These are phyloP conservation scores for Junco hyemalis DNA, from an alignment of 2,113 vertebrate genomes.

Conservation along the genomic window DNA sequence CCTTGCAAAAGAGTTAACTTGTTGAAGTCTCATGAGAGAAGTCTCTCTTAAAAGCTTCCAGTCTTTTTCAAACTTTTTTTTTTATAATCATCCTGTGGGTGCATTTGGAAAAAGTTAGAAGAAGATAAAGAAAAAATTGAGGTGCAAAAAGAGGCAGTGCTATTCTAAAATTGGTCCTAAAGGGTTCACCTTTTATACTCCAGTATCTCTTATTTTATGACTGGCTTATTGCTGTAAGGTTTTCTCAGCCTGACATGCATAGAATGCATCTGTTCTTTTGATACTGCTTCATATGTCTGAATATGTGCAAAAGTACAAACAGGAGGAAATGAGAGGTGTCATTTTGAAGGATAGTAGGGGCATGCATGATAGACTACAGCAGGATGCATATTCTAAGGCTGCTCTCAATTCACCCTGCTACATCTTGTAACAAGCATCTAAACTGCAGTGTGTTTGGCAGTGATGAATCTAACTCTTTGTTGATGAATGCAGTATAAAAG, in stretches of 20 bases:
- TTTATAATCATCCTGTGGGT: not conserved
- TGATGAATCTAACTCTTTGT: constrained; percentile 46
- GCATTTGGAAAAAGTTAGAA: not conserved
- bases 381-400: not conserved
- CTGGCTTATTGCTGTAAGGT: not conserved
- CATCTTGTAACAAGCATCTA: not conserved
- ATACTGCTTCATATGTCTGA: not conserved
- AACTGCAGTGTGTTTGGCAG: constrained; percentile 28
- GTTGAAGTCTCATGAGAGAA: not conserved
- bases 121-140: not conserved
- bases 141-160: not conserved
- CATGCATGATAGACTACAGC: not conserved
- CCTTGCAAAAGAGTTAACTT: not conserved
- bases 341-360: not conserved
- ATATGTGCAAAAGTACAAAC: not conserved
- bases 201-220: not conserved
- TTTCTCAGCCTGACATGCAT: not conserved
- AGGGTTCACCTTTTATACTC: not conserved
- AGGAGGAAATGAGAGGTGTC: constrained; percentile 17
- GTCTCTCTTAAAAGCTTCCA: not conserved
- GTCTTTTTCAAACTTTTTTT: not conserved
- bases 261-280: not conserved
- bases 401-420: constrained; percentile 2
- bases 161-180: not conserved
- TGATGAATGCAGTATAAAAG: constrained; percentile 6